These are phyloP conservation scores for Oncorhynchus clarkii DNA, from an alignment of 2,113 vertebrate genomes.

Conservation along the genomic window DNA sequence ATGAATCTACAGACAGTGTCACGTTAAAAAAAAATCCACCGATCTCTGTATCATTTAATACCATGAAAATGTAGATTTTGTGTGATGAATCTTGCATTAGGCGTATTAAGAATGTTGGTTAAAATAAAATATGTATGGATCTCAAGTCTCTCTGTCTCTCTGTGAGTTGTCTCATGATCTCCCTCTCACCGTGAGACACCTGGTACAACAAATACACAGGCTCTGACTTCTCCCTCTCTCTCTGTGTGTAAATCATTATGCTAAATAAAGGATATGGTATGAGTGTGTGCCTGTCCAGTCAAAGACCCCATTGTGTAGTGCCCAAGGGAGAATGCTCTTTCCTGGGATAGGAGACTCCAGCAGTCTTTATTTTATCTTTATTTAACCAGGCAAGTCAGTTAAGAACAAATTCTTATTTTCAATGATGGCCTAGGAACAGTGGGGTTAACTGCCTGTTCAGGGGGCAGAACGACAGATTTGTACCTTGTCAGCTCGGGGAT, in stretches of 20 bases:
- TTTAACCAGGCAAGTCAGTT: too few species aligned
- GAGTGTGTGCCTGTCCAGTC: conserved; percentile 37
- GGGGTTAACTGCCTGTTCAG: too few species aligned
- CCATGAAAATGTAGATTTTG: too few species aligned
- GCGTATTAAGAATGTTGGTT: too few species aligned
- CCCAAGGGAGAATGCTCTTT: conserved; percentile 32
- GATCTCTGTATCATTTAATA: neutral
- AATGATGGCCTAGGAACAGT: too few species aligned
- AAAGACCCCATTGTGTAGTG: conserved; percentile 68
- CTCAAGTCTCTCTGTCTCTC: neutral
- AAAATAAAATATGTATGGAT: neutral
- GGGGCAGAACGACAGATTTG: too few species aligned
- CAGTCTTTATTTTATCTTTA: conserved; percentile 29
- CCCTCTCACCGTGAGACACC: conserved; percentile 30
- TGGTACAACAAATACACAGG: conserved; percentile 68
- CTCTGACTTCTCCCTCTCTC: conserved; percentile 24
- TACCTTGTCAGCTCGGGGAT: too few species aligned
- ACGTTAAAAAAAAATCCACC: neutral
- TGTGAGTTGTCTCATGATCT: neutral
- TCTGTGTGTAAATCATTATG: conserved; percentile 70
- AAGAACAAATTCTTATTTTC: too few species aligned
- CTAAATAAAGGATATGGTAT: conserved; percentile 47
- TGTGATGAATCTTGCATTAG: too few species aligned
- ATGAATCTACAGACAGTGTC: neutral
- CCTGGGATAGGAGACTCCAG: conserved; percentile 33